Evolutionary conservation across 2,888 invertebrate genomes (phyloP), one percentile per base, ranked within the genome.

Genomic region (Mythimna impura): DNA sequence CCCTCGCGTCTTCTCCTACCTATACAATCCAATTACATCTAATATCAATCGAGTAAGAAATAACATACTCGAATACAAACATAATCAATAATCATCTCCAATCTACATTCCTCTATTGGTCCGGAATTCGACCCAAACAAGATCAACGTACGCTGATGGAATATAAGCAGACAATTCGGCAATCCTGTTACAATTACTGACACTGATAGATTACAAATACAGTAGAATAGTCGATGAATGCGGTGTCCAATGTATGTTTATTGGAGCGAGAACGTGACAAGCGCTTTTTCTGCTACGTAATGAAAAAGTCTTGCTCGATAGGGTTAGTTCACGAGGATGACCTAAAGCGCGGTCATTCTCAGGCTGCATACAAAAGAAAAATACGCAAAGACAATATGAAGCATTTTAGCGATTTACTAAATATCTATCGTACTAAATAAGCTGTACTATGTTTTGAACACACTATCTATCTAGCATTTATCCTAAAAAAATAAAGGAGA

Each of bases 121-220:
- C 9, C 17, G 20, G 9, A 60, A 50, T 47, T 52, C 14, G 10
- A 1, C 14, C 7, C 30, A 52, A 60, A 72, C 10, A 57, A 66
- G 14, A 58, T 47, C 14, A 50, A 71, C 54, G 14, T 43, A 17
- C 36, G 6, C 66, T 62, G 22, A 62, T 34, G 61, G 17, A 25
- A 14, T 22, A 10, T 17, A 6, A 30, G 40, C 22, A 64, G n/a
- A 66, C n/a, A 55, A 55, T 66, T 61, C 40, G 34, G 17, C 34
- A 78, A 75, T 70, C 34, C 74, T 40, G 58, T 68, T 25, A 50
- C 57, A 61, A 20, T 54, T 5, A 36, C 40, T 14, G 66, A 71
- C 65, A 63, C 50, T 52, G 55, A 76, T 50, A 72, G 57, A 69
- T 63, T 57, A 76, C 30, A 43, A 30, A 5, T 34, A 60, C 17